Conservation (phyloP, 2,888 invertebrate species). For the Acanthosepion esculentum region DNA sequence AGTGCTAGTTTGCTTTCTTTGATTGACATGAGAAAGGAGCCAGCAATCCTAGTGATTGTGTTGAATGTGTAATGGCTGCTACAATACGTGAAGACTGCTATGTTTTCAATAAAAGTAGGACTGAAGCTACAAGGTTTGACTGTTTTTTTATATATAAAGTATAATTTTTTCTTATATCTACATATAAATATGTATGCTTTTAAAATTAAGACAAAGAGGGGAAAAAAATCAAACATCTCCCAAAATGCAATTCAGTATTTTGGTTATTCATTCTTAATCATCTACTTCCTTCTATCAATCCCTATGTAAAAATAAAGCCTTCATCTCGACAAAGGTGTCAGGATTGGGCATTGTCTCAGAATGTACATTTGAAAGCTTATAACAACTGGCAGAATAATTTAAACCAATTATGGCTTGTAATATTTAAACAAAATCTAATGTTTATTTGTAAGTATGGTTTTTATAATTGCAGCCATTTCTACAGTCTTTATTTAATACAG, state of each 20-base stretch:
- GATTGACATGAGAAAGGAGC: neutral
- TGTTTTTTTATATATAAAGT: neutral
- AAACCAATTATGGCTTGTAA: neutral
- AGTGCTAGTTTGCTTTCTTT: neutral
- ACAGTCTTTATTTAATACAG: neutral
- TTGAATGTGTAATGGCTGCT: slow-evolving; percentile 14
- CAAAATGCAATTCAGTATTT: slow-evolving; percentile 15
- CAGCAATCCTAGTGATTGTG: slow-evolving; percentile 7
- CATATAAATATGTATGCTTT: neutral
- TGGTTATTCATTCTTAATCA: neutral
- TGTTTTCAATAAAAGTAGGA: neutral
- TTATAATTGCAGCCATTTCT: neutral
- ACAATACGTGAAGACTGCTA: neutral
- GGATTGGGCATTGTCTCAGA: neutral
- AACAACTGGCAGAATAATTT: neutral
- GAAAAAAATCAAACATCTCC: neutral
- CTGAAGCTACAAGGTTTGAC: neutral
- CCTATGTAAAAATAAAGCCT: neutral
- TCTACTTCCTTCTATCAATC: neutral
- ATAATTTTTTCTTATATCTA: neutral
- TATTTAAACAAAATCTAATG: neutral
- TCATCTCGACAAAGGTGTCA: neutral
- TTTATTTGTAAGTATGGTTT: neutral
- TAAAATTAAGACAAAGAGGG: neutral
- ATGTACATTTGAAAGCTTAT: neutral